Evolutionary conservation across 2,888 invertebrate genomes (phyloP).

Genomic region (Metopia argyrocephala): DNA sequence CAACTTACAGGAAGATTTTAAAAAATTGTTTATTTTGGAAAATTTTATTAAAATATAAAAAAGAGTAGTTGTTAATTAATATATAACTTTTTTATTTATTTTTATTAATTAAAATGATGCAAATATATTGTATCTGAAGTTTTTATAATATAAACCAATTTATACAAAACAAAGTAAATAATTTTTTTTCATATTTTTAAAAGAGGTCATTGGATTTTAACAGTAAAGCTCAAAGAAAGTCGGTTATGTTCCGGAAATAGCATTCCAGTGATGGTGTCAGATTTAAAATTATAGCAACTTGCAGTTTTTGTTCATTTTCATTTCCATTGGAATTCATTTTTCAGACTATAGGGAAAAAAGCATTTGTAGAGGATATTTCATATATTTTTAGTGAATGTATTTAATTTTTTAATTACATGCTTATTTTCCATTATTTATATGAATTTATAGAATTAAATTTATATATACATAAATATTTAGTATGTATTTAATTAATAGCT

Average conservation of each 20-base stretch:
- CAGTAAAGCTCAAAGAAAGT: too few relatives aligned
- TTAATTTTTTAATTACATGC: not conserved
- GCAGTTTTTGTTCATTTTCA: too few relatives aligned
- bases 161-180: too few relatives aligned
- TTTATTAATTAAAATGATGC: not conserved
- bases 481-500: not conserved
- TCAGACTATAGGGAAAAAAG: too few relatives aligned
- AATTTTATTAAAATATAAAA: not conserved
- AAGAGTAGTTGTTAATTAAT: not conserved
- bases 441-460: constrained; percentile 4
- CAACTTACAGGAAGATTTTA: not conserved
- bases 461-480: not conserved
- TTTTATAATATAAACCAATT: too few relatives aligned
- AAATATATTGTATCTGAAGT: not conserved
- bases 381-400: not conserved
- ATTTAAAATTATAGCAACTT: too few relatives aligned
- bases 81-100: not conserved
- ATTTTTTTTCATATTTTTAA: not conserved
- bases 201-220: too few relatives aligned
- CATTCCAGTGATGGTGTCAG: too few relatives aligned
- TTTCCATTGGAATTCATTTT: too few relatives aligned
- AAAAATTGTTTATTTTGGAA: not conserved
- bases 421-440: constrained; percentile 10
- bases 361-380: too few relatives aligned
- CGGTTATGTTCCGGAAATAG: too few relatives aligned